Conservation (phyloP, 2,888 invertebrate genomes). For the Bursaphelenchus okinawaensis region DNA sequence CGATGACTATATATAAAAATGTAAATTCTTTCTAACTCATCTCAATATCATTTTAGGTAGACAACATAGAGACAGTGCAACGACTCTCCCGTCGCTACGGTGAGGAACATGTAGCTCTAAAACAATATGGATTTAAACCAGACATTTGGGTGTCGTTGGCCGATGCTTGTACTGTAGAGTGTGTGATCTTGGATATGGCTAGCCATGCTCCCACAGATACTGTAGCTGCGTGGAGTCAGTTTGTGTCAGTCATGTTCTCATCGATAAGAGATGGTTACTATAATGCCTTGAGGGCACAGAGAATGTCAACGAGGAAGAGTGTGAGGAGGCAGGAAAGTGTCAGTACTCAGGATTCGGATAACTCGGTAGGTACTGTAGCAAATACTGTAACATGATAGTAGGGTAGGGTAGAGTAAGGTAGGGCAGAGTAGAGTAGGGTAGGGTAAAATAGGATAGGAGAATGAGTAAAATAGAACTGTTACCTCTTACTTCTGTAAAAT, state of each 20-base stretch:
- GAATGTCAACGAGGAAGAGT: conserved; percentile 26
- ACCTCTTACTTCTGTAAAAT: no score
- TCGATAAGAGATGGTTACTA: conserved; percentile 56
- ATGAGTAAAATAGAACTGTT: no score
- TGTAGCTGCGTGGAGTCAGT: conserved; percentile 52
- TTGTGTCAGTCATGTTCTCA: conserved; percentile 52
- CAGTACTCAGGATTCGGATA: conserved; percentile 13
- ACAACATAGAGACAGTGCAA: conserved; percentile 47
- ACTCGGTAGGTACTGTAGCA: conserved; percentile 15
- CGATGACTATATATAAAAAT: no score
- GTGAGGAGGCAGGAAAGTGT: conserved; percentile 24
- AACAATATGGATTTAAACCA: conserved; percentile 54
- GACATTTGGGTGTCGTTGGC: conserved; percentile 57
- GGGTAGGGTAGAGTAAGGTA: no score
- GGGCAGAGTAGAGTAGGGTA: no score
- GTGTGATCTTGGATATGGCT: conserved; percentile 53
- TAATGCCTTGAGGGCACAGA: conserved; percentile 38
- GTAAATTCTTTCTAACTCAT: no score
- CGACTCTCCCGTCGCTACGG: conserved; percentile 43
- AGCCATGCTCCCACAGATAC: conserved; percentile 54
- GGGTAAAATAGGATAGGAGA: no score
- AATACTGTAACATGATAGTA: not conserved
- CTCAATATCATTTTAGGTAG: conserved; percentile 41
- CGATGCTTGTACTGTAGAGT: conserved; percentile 55
- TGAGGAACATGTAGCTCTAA: conserved; percentile 51